Evolutionary conservation across 2,888 invertebrate genomes (phyloP).

Genomic region (Ellobium chinense): DNA sequence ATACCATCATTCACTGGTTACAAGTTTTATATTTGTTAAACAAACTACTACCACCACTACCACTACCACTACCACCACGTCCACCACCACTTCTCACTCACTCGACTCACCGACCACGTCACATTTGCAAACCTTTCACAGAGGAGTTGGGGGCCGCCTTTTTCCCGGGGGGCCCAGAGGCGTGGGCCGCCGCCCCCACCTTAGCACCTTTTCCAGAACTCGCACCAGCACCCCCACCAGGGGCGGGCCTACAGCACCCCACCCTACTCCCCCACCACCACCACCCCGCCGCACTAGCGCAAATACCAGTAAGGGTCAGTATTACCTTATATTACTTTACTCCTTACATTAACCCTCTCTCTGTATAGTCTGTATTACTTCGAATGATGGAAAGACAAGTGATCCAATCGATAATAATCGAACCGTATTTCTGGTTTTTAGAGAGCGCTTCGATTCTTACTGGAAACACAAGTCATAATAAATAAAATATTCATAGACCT

Average conservation of each 20-base stretch:
- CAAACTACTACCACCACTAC: slow-evolving; percentile 4
- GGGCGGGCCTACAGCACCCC: slow-evolving; percentile 35
- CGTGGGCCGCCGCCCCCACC: slow-evolving; percentile 88
- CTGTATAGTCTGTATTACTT: no score
- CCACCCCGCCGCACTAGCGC: slow-evolving; percentile 93
- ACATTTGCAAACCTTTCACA: no score
- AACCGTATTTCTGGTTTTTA: no score
- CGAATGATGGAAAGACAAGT: no score
- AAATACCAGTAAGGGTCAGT: slow-evolving; percentile 84
- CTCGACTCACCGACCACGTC: no score
- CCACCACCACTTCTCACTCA: neutral
- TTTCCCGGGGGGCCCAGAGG: slow-evolving; percentile 95
- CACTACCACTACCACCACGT: neutral
- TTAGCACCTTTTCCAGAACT: slow-evolving; percentile 85
- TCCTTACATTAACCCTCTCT: neutral
- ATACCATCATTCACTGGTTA: no score
- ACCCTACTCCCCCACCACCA: slow-evolving; percentile 62
- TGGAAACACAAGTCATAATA: no score
- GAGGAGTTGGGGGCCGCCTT: slow-evolving; percentile 92
- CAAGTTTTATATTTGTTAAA: no score
- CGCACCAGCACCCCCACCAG: slow-evolving; percentile 81
- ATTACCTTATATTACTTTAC: slow-evolving; percentile 13
- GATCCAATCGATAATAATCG: no score
- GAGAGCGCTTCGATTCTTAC: no score
- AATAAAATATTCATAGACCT: no score